phyloP scores from a whole-genome alignment of 2,888 invertebrate genomes.

The Caenorhabditis angaria region DNA sequence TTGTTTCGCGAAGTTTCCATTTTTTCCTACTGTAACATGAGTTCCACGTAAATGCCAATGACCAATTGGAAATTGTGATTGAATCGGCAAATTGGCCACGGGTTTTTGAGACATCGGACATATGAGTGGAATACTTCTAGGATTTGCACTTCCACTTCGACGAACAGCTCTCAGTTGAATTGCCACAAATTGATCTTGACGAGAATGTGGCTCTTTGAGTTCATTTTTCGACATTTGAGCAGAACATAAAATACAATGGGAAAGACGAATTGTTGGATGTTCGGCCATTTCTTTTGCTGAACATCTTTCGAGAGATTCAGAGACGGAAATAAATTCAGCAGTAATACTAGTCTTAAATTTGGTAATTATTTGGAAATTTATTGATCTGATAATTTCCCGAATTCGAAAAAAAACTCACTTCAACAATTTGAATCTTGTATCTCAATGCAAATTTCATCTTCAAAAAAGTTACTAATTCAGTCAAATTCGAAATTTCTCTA shows the following conservation, averaged over 20 bases:
- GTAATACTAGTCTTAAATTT: constrained; percentile 2
- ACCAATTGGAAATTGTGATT: constrained; percentile 33
- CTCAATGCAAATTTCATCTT: constrained; percentile 29
- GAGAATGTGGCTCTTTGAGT: constrained; percentile 23
- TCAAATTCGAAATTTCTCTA: constrained; percentile 21
- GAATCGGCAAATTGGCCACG: constrained; percentile 19
- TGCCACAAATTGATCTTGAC: constrained; percentile 12
- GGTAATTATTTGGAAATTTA: neutral
- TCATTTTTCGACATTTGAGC: constrained; percentile 30
- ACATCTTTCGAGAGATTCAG: constrained; percentile 8
- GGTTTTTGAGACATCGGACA: constrained; percentile 18
- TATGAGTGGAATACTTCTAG: constrained; percentile 22
- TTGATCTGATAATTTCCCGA: no score
- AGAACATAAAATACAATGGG: constrained; percentile 15
- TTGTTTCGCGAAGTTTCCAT: no score
- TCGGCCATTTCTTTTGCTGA: constrained; percentile 16
- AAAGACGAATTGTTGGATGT: constrained; percentile 17
- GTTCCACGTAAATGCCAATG: constrained; percentile 38
- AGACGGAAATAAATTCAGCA: constrained; percentile 18
- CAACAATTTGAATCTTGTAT: constrained; percentile 24
- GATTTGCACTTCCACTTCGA: constrained; percentile 16
- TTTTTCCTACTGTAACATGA: constrained; percentile 18
- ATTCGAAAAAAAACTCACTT: no score
- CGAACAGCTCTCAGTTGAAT: constrained; percentile 18
- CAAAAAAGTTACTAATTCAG: constrained; percentile 15